Evolutionary conservation across 2,797 vertebrate genomes (phyloP), one percentile per base, ranked within the genome.

Genomic region (Furcifer pardalis): DNA sequence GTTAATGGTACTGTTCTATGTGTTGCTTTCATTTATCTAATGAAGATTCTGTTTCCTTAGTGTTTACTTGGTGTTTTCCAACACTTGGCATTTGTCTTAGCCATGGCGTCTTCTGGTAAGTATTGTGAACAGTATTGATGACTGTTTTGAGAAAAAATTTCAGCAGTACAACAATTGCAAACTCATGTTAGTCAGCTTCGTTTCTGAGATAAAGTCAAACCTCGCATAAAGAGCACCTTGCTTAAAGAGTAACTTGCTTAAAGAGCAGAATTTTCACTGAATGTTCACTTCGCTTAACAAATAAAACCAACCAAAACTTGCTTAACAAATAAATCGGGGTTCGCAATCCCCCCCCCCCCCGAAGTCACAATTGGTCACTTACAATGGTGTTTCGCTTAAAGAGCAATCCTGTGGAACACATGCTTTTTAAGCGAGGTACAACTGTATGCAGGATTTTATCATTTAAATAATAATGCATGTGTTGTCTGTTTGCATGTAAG

Each of bases 21-120:
- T 19, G 27, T 15, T 42, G 62, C 62, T 80, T 52, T 40, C 7
- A 52, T 79, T 73, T 65, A 79, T 73, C 10, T 84, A 63, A 56
- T 19, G 27, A 27, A 32, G 44, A 32, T 65, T 94, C 79, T 89
- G 59, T 69, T 91, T 86, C 92, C 86, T 92, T 88, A n/a, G 74
- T 62, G 59, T 83, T 79, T 89, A 37, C 76, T 23, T 78, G 52
- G 77, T 88, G 92, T 85, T 87, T 79, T 88, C 19, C 80, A 69
- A 89, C 21, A 46, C 88, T 90, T 93, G 90, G 84, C 91, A 21
- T 91, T 60, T 90, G n/a, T 88, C 91, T 93, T 90, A 92, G 82
- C 86, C 95, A 97, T 97, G 96, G 95, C 96, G 89, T 96, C 96
- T 90, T 96, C 96, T 94, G 96, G 96, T 97, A 96, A 44, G 96